Conservation (phyloP, 2,797 vertebrate genomes). For the Alosa sapidissima region DNA sequence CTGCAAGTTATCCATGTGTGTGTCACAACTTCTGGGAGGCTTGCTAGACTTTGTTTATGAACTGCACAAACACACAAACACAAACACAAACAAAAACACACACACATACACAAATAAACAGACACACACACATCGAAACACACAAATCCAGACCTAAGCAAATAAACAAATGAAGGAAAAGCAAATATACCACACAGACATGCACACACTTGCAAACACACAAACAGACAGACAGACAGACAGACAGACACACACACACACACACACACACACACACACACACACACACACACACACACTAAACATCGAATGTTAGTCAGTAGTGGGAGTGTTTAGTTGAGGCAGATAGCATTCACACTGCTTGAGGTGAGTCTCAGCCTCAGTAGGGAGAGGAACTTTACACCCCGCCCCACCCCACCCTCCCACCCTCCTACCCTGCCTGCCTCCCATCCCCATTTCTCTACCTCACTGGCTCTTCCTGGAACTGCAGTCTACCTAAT, state of each 20-base stretch:
- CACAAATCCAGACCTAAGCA: background rate
- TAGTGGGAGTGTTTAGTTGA: background rate
- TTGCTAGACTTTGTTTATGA: constrained; percentile 12
- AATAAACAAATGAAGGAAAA: background rate
- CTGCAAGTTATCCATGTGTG: background rate
- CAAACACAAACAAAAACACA: constrained; percentile 16
- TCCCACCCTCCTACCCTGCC: constrained; percentile 14
- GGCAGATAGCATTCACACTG: background rate
- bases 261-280: background rate
- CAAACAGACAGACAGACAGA: background rate
- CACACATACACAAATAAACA: constrained; percentile 16
- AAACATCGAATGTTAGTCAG: background rate
- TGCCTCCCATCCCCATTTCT: constrained; percentile 24
- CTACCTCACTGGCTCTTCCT: constrained; percentile 35
- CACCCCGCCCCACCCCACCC: constrained; percentile 13
- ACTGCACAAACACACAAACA: constrained; percentile 2
- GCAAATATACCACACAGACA: background rate
- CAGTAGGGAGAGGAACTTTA: background rate
- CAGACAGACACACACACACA: background rate
- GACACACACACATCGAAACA: background rate
- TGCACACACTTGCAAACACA: background rate
- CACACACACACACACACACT: background rate
- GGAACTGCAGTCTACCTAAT: constrained; percentile 10
- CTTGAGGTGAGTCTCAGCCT: constrained; percentile 32
- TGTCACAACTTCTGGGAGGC: background rate